These are phyloP conservation scores for Cheilosia vernalis DNA, from an alignment of 2,888 invertebrate genomes.

Conservation along the genomic window DNA sequence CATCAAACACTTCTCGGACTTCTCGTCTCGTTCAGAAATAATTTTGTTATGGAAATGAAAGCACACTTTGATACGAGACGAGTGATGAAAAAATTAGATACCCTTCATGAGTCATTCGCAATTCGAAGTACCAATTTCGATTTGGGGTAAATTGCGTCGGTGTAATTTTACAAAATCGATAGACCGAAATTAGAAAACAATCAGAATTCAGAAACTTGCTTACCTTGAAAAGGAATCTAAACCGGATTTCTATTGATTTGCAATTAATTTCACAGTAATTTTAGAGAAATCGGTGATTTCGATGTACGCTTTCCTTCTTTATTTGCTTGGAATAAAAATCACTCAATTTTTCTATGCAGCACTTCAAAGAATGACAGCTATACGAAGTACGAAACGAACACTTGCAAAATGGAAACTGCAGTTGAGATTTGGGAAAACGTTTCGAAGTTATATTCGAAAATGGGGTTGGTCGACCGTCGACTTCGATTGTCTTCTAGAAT, in stretches of 20 bases:
- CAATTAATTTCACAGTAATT: conserved; percentile 11
- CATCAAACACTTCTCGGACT: conserved; percentile 40
- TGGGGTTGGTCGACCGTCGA: neutral
- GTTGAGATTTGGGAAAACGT: conserved; percentile 18
- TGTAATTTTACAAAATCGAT: conserved; percentile 50
- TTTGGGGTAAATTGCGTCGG: conserved; percentile 62
- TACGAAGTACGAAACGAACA: conserved; percentile 8
- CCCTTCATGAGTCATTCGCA: conserved; percentile 64
- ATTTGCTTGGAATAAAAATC: conserved; percentile 20
- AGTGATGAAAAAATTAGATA: conserved; percentile 19
- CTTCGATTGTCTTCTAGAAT: conserved; percentile 40
- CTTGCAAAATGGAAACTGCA: conserved; percentile 21
- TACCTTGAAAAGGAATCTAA: conserved; percentile 17
- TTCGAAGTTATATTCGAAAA: conserved; percentile 39
- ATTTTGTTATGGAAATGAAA: conserved; percentile 37
- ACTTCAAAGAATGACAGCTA: conserved; percentile 39
- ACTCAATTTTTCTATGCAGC: conserved; percentile 14
- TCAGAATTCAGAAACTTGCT: neutral
- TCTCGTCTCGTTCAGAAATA: neutral
- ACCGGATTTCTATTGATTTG: neutral
- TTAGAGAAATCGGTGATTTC: neutral
- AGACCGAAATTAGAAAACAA: conserved; percentile 13
- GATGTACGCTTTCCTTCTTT: neutral
- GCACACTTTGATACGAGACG: neutral
- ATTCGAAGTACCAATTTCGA: conserved; percentile 15